phyloP scores from a whole-genome alignment of 2,888 invertebrate genomes.

The Agrotis exclamationis region DNA sequence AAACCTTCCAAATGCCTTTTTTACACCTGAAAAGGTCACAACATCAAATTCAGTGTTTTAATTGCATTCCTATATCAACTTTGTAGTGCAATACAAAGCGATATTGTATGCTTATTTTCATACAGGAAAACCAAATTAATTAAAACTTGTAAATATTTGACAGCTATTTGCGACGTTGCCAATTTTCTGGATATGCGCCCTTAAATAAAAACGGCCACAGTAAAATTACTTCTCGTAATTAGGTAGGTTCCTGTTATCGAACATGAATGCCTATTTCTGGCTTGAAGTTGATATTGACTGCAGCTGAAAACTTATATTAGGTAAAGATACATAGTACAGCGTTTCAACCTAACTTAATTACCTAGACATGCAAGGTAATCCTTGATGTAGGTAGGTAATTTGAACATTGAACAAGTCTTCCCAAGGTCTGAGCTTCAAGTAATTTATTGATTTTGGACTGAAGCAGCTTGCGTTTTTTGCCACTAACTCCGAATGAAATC shows the following conservation, averaged over 20 bases:
- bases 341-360: background rate
- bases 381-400: conserved; percentile 10
- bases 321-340: background rate
- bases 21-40: too few relatives aligned
- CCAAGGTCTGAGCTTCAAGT: conserved; percentile 4
- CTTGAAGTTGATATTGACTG: background rate
- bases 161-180: too few relatives aligned
- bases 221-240: background rate
- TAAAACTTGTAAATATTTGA: too few relatives aligned
- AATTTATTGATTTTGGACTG: conserved; percentile 23
- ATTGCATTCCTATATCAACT: too few relatives aligned
- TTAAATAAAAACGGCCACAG: too few relatives aligned
- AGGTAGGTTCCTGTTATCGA: too few relatives aligned
- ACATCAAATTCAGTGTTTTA: too few relatives aligned
- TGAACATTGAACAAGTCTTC: background rate
- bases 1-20: too few relatives aligned
- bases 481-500: conserved; percentile 19
- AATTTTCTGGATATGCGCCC: too few relatives aligned
- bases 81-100: too few relatives aligned
- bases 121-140: too few relatives aligned
- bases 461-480: conserved; percentile 19
- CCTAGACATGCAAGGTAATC: background rate
- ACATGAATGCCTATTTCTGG: background rate
- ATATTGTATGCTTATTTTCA: too few relatives aligned
- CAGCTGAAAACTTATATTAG: conserved; percentile 5